These are phyloP conservation scores for Cynaeus angustus DNA, from an alignment of 2,888 invertebrate species.

Conservation along the genomic window DNA sequence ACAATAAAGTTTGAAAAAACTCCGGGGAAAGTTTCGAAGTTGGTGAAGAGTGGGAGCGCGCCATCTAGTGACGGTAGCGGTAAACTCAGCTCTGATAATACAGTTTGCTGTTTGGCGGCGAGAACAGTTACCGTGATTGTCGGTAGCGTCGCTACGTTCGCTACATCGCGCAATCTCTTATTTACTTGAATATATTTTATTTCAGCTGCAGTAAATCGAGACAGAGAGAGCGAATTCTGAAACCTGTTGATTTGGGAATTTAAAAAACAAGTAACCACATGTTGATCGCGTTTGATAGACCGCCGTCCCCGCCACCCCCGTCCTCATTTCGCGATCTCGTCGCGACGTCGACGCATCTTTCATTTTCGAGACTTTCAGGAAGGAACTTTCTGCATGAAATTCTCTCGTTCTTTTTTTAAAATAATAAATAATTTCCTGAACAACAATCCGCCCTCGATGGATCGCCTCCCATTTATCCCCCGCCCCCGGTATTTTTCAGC, in stretches of 20 bases:
- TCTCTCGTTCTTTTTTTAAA: constrained; percentile 24
- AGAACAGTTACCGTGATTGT: background rate
- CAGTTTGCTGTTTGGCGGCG: background rate
- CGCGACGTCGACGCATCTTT: background rate
- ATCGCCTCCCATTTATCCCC: constrained; percentile 15
- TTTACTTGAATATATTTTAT: constrained; percentile 48
- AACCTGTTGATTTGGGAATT: constrained; percentile 53
- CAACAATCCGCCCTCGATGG: constrained; percentile 19
- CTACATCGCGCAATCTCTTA: constrained; percentile 42
- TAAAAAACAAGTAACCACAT: constrained; percentile 52
- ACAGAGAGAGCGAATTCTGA: constrained; percentile 45
- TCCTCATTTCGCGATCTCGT: constrained; percentile 16
- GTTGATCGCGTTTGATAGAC: constrained; percentile 46
- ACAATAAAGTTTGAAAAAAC: no score
- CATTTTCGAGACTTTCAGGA: constrained; percentile 52
- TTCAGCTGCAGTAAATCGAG: constrained; percentile 49
- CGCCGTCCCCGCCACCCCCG: constrained; percentile 46
- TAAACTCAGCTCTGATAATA: background rate
- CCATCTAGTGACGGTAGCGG: constrained; percentile 26
- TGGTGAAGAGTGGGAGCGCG: constrained; percentile 1
- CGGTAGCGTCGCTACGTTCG: background rate
- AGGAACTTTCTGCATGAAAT: constrained; percentile 60
- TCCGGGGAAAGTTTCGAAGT: no score
- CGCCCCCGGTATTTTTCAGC: constrained; percentile 36
- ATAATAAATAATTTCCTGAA: constrained; percentile 33